Conservation (phyloP, 2,113 vertebrate genomes). For the Tapirus terrestris region DNA sequence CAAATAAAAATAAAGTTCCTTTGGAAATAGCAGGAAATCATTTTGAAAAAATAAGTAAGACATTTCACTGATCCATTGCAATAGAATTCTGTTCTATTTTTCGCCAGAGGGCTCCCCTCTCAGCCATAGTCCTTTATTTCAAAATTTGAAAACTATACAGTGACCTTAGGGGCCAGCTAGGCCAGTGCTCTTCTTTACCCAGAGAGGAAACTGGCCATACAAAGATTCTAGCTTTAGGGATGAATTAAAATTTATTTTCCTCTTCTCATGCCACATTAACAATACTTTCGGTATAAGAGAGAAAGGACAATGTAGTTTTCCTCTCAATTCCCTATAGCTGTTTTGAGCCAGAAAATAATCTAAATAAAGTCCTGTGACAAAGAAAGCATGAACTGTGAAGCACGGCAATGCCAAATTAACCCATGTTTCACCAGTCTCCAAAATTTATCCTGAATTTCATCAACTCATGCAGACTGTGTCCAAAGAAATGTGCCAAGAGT, state of each 20-base stretch:
- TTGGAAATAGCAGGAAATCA: background rate
- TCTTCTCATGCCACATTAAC: conserved; percentile 22
- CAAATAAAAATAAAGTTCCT: background rate
- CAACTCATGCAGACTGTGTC: background rate
- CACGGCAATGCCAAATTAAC: conserved; percentile 10
- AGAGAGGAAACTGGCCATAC: background rate
- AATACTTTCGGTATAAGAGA: conserved; percentile 44
- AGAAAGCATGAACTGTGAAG: conserved; percentile 46
- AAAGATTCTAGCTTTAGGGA: background rate
- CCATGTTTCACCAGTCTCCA: conserved; percentile 39
- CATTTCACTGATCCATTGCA: background rate
- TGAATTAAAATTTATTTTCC: conserved; percentile 32
- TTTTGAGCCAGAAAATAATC: conserved; percentile 42
- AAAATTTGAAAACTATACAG: background rate
- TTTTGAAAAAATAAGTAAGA: background rate
- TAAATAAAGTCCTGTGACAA: conserved; percentile 67
- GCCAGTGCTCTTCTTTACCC: background rate
- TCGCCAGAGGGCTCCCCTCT: background rate
- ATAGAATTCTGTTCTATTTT: background rate
- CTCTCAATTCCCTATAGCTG: conserved; percentile 30
- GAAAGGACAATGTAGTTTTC: background rate
- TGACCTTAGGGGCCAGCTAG: background rate
- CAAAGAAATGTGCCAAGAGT: background rate
- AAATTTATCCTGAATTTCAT: conserved; percentile 57
- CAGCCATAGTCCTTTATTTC: background rate